A percentile compares a stretch with the other conserved stretches of the same genome.
These are phyloP conservation scores for Cherax quadricarinatus DNA, from an alignment of 1,140 invertebrate species.

Conservation along the genomic window DNA sequence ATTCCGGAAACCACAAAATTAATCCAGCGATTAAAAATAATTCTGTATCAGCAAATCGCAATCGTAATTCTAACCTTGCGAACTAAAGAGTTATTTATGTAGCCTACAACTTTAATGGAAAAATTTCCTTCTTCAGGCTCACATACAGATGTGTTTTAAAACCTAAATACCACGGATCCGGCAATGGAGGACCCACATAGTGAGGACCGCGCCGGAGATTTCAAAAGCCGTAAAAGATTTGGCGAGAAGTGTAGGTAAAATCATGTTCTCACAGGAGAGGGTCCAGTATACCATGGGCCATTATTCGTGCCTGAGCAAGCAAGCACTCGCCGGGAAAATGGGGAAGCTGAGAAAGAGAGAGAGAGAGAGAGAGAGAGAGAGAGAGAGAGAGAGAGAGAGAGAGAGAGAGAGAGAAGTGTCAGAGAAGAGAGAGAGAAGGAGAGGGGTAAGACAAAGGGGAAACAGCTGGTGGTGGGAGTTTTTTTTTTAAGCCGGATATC, in stretches of 20 bases:
- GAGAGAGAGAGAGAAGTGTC: neutral
- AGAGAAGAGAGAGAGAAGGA: neutral
- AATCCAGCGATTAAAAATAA: no score
- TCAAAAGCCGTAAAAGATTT: conserved; percentile 2
- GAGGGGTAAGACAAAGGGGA: neutral
- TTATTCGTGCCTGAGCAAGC: conserved; percentile 16
- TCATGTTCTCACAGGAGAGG: neutral
- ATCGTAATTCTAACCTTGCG: no score
- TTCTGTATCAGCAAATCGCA: no score
- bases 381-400: neutral
- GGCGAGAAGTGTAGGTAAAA: conserved; percentile 5
- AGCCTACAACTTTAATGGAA: no score
- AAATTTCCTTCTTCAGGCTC: no score
- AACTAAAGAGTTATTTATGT: no score
- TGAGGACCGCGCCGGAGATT: neutral
- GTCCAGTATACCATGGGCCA: neutral
- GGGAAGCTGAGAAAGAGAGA: neutral
- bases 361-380: neutral
- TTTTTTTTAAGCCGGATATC: no score
- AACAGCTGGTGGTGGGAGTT: no score
- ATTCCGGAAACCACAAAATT: no score
- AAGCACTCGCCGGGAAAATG: neutral
- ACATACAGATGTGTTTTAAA: no score
- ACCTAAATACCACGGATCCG: no score
- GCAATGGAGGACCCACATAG: neutral